phyloP scores from a whole-genome alignment of 53 echinoderm and acorn worm species.

The Hippasteria phrygiana region DNA sequence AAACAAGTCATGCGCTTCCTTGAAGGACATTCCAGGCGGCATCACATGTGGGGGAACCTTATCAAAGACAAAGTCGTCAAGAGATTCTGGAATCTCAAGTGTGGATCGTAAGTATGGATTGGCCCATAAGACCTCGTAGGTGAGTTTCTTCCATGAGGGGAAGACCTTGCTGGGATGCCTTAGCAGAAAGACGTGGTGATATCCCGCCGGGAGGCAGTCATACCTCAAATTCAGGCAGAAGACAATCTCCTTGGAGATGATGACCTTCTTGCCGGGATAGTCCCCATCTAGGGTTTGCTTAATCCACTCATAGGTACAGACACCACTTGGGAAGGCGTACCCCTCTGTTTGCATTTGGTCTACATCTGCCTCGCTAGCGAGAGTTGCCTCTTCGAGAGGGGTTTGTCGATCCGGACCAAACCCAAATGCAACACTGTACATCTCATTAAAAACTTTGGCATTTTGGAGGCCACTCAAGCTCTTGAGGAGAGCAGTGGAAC shows the following conservation, averaged over 20 bases:
- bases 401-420: conserved; percentile 17
- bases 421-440: conserved; percentile 41
- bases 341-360: not conserved
- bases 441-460: conserved; percentile 41
- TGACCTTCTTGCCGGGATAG: conserved; percentile 1
- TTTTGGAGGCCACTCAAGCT: conserved; percentile 30
- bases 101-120: no score
- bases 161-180: conserved; percentile 44
- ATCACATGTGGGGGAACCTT: not conserved
- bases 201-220: conserved; percentile 15
- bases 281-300: conserved; percentile 29
- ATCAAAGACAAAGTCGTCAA: conserved; percentile 32
- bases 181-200: conserved; percentile 36
- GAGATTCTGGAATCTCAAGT: not conserved
- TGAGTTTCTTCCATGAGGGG: conserved; percentile 47
- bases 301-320: conserved; percentile 43
- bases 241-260: conserved; percentile 54
- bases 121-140: not conserved
- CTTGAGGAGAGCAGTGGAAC: conserved; percentile 50
- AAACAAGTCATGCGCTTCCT: conserved; percentile 13
- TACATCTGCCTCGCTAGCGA: not conserved
- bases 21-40: conserved; percentile 13
- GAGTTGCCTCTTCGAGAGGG: not conserved
- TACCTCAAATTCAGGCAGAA: conserved; percentile 10
- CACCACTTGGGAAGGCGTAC: conserved; percentile 13